Base-by-base conservation (phyloP, 2,113 vertebrate species). In the Corvus cornix region DNA sequence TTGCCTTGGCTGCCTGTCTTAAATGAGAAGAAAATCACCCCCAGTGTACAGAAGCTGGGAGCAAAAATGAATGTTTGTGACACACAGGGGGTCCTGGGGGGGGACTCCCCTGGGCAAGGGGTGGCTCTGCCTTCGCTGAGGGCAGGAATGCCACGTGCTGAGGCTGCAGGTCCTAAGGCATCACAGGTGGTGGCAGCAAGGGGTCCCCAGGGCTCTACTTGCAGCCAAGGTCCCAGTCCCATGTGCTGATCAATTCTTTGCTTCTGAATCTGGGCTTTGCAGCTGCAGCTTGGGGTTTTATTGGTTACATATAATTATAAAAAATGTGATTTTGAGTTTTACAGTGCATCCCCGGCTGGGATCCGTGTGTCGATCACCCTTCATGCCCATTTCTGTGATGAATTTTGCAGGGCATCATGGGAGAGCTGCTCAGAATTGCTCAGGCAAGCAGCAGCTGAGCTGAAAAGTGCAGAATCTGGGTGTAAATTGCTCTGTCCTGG, bases 311-410 rank as follows among this genome's bases (percentile, higher is more conserved):
- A 2, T 17, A 37, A 75, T 11, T 39, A 22, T 16, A 8, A 56
- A 66, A 68, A 49, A 43, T 0, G 26, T 24, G 55, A 5, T 69
- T 35, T 3, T 51, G 20, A 43, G 16, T 24, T 77, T 72, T 30
- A 76, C 56, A 44, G 79, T 1, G 1, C 16, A 18, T 24, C 24
- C 75, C 49, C 48, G 52, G 66, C 80, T 70, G 55, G 66, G 52
- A 35, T 37, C 19, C 0, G 0, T 3, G 4, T 72, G 28, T 64
- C 0, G 1, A 6, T 52, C 73, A 19, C 37, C 48, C 76, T 41
- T 59, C 0, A 1, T 79, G 60, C 64, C 74, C 62, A 4, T 60
- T 81, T 41, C 70, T 93, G 66, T 33, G 68, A 26, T 48, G 55
- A 52, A 26, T 83, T 53, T 75, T 83, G 24, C 70, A 49, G 46